These are phyloP conservation scores for Sebastiscus albofasciatus DNA, from an alignment of 2,797 vertebrate genomes.

Conservation along the genomic window DNA sequence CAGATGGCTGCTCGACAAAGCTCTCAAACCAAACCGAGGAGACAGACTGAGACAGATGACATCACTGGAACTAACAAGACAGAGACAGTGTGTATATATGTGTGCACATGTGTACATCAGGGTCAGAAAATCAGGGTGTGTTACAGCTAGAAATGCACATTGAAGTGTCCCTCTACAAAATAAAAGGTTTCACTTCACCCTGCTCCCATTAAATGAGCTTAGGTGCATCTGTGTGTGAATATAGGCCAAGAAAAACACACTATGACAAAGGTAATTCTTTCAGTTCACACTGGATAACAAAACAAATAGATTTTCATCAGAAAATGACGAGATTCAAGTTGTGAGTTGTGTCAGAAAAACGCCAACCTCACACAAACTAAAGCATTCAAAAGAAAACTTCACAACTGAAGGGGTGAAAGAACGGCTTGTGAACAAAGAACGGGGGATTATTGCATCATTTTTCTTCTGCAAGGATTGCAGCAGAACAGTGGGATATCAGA, in stretches of 20 bases:
- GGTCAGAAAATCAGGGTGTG: neutral
- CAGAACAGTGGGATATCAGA: neutral
- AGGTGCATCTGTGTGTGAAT: neutral
- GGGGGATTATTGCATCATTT: neutral
- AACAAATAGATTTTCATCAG: neutral
- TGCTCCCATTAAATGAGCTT: neutral
- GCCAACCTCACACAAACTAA: neutral
- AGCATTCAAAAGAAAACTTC: neutral
- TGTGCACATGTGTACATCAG: neutral
- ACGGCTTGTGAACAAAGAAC: neutral
- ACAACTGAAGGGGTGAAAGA: neutral
- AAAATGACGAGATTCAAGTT: neutral
- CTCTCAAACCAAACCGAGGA: conserved; percentile 36
- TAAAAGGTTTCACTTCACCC: neutral
- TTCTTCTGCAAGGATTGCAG: neutral
- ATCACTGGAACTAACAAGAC: conserved; percentile 29
- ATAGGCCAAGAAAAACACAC: neutral
- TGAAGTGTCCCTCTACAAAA: neutral
- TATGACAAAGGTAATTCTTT: neutral
- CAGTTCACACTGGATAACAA: too few species aligned
- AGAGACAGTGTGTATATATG: conserved; percentile 3
- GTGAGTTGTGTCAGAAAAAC: neutral
- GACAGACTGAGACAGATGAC: conserved; percentile 55
- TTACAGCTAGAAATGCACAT: neutral
- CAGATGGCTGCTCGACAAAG: conserved; percentile 34